phyloP scores from a whole-genome alignment of 2,797 vertebrate genomes.

The Mallotus villosus region DNA sequence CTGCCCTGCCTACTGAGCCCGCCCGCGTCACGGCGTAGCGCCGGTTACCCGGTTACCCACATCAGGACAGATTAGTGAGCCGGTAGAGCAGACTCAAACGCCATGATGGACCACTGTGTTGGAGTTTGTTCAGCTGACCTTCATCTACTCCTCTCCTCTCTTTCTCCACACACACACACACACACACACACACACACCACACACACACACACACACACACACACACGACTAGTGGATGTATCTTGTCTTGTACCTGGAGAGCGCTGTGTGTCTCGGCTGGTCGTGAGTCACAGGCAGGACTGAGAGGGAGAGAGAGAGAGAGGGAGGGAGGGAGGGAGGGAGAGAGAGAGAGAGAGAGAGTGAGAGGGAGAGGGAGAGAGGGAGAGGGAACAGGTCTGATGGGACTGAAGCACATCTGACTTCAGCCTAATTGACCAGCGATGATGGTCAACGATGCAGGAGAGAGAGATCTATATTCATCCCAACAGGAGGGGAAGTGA shows the following conservation, averaged over 20 bases:
- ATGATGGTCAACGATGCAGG: slow-evolving; percentile 32
- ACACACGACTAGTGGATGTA: neutral
- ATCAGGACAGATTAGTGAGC: too few species aligned
- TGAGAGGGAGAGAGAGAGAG: neutral
- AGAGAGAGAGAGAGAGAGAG: neutral
- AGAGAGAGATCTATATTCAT: slow-evolving; percentile 45
- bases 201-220: neutral
- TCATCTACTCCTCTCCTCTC: neutral
- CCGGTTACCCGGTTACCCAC: too few species aligned
- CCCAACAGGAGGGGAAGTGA: slow-evolving; percentile 9
- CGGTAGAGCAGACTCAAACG: too few species aligned
- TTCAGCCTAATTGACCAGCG: slow-evolving; percentile 38
- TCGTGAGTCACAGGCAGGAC: slow-evolving; percentile 29
- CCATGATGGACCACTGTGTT: too few species aligned
- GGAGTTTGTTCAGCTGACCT: too few species aligned
- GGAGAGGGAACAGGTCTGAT: slow-evolving; percentile 3
- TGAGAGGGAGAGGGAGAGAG: neutral
- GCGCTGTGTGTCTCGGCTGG: slow-evolving; percentile 20
- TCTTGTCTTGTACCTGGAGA: neutral
- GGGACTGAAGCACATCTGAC: slow-evolving; percentile 42
- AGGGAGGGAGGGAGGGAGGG: neutral
- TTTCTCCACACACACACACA: too few species aligned
- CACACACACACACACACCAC: neutral
- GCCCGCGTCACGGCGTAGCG: too few species aligned
- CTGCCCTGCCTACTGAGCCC: too few species aligned